Conservation (phyloP, 2,888 invertebrate genomes). For the Periphyllus acericola region DNA sequence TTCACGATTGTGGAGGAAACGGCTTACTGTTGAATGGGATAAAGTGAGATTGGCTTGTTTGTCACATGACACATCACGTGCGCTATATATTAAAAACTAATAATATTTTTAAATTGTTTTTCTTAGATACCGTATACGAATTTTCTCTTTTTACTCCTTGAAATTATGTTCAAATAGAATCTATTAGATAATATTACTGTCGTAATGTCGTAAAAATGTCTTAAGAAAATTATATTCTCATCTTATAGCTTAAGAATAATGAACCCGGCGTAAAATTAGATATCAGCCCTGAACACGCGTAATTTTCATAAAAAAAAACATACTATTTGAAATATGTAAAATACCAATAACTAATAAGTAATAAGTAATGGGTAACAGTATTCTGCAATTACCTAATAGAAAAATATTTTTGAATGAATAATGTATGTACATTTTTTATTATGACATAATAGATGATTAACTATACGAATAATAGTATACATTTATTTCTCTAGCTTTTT, state of each 20-base stretch:
- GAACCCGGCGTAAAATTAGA: background rate
- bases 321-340: too few relatives aligned
- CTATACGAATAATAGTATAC: too few relatives aligned
- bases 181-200: constrained; percentile 34
- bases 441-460: too few relatives aligned
- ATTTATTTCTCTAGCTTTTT: too few relatives aligned
- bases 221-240: background rate
- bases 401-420: too few relatives aligned
- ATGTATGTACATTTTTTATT: too few relatives aligned
- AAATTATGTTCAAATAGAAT: constrained; percentile 25
- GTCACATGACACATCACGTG: constrained; percentile 22
- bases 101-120: constrained; percentile 33
- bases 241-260: background rate
- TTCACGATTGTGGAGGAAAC: background rate
- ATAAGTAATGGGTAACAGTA: too few relatives aligned
- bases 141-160: constrained; percentile 40
- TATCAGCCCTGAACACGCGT: too few relatives aligned
- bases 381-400: too few relatives aligned
- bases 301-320: background rate
- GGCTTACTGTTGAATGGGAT: background rate
- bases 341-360: too few relatives aligned
- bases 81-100: constrained; percentile 41
- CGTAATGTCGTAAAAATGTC: constrained; percentile 19
- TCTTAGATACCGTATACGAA: background rate
- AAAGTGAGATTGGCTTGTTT: constrained; percentile 24